phyloP scores from a whole-genome alignment of 2,888 invertebrate genomes.

The Linyphia triangularis region DNA sequence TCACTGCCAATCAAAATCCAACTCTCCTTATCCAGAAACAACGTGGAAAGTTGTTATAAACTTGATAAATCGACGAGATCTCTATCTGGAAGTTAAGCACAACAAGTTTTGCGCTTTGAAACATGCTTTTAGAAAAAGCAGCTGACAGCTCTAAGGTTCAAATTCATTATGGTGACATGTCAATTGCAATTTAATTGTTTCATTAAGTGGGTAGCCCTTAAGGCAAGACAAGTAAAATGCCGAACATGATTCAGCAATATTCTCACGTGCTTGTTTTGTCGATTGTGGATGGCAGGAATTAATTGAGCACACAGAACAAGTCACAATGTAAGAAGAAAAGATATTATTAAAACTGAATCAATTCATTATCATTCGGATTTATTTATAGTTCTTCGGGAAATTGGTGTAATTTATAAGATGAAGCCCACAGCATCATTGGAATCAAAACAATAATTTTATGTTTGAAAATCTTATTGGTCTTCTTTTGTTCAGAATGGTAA shows the following conservation, averaged over 20 bases:
- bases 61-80: constrained; percentile 24
- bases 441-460: too few relatives aligned
- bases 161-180: constrained; percentile 28
- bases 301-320: constrained; percentile 21
- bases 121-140: constrained; percentile 4
- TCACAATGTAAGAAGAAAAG: constrained; percentile 6
- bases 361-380: background rate
- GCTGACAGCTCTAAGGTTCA: constrained; percentile 40
- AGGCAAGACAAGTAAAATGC: background rate
- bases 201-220: constrained; percentile 15
- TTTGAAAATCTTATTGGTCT: too few relatives aligned
- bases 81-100: constrained; percentile 9
- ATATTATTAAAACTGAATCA: background rate
- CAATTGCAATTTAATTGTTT: constrained; percentile 62
- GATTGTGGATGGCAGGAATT: constrained; percentile 12
- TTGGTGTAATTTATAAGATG: too few relatives aligned
- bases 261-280: constrained; percentile 16
- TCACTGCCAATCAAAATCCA: background rate
- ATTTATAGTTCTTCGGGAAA: background rate
- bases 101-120: background rate
- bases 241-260: constrained; percentile 20
- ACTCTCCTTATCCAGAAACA: background rate
- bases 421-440: too few relatives aligned
- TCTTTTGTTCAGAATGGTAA: too few relatives aligned
- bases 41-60: background rate